Evolutionary conservation across 2,888 invertebrate species (phyloP), one percentile per base, ranked within the genome.

Genomic region (Odiellus spinosus): DNA sequence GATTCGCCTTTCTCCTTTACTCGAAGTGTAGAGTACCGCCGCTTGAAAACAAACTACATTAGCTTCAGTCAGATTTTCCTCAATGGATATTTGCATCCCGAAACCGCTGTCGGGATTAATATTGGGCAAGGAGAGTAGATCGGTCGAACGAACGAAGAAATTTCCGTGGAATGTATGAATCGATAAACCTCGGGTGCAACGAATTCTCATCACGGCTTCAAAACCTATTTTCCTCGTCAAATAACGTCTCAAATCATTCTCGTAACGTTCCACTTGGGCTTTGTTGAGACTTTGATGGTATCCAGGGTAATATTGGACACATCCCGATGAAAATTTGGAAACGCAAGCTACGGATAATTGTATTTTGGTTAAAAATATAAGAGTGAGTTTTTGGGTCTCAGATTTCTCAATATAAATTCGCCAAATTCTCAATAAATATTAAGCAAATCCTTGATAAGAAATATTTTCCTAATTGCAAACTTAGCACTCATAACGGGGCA

Each of bases 141-240:
- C 96, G 3, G 95, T 93, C 0, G 96, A 95, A 3, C 98, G 77
- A 43, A 98, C 96, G 69, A 98, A 98, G 76, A 95, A 95, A 70
- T 96, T 96, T 36, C 98, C 98, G 70, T 96, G 95, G 78, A 98
- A 98, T 62, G 93, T 90, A 69, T 96, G 93, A 59, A 98, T 87
- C 20, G 86, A 76, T 48, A 98, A 71, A 14, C 96, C 84, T 77
- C 66, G 63, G 2, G 93, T 88, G 63, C 93, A 95, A 5, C 96
- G 74, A 55, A 98, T 82, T 58, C 98, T 73, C 88, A 98, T 90
- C 18, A 98, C 98, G 4, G 98, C 90, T 66, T 99, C 98, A 65
- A 98, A 95, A 41, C 98, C 98, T 55, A 98, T 88, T 73, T 96
- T 96, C 55, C 98, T 73, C 0, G 85, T 84, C 47, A 99, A 72